Percentiles rank a stretch among this genome's conserved stretches.
phyloP scores from a whole-genome alignment of 2,113 vertebrate species.

The Eudyptes chrysolophus region DNA sequence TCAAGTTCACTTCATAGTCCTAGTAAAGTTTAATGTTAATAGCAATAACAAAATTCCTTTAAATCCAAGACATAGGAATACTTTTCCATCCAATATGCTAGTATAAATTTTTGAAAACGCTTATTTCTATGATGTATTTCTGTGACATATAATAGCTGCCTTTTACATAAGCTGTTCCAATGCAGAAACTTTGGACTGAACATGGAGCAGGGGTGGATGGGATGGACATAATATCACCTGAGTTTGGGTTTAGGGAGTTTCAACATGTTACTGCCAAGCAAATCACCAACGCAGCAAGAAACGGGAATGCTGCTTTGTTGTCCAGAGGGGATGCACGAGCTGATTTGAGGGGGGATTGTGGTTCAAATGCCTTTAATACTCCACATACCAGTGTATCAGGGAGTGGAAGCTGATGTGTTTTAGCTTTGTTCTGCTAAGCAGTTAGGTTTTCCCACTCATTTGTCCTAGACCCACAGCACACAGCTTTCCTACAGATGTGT shows the following conservation, averaged over 20 bases:
- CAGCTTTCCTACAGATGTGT: neutral
- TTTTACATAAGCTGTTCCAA: neutral
- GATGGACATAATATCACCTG: neutral
- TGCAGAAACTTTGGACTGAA: neutral
- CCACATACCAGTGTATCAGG: constrained; percentile 24
- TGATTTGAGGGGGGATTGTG: neutral
- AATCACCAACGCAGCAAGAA: neutral
- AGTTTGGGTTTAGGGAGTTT: neutral
- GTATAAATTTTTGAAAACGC: neutral
- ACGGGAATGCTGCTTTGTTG: neutral
- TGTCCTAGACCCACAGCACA: neutral
- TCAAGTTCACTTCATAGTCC: neutral
- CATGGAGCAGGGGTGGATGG: neutral
- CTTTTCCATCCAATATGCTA: neutral
- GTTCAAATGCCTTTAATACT: constrained; percentile 28
- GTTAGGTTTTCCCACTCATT: constrained; percentile 1
- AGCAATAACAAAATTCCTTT: neutral
- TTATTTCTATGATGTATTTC: neutral
- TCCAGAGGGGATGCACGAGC: neutral
- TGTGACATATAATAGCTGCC: neutral
- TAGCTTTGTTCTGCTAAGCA: constrained; percentile 22
- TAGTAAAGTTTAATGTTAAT: neutral
- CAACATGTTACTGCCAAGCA: neutral
- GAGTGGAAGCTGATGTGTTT: constrained; percentile 26
- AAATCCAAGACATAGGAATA: neutral